Conservation (phyloP, 2,888 invertebrate genomes). For the Lingula anatina region DNA sequence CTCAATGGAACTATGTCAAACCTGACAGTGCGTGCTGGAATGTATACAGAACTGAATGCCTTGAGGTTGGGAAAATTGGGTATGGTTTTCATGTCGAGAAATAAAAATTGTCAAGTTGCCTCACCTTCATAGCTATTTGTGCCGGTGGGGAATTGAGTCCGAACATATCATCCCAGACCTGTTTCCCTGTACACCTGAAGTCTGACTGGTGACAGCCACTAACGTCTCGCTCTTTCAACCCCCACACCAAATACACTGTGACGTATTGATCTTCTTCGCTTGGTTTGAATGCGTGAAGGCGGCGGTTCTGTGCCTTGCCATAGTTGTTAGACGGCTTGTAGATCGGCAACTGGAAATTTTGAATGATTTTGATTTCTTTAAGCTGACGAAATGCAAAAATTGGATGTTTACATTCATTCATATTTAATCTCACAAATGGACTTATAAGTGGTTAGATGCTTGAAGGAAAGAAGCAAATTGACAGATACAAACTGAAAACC, state of each 20-base stretch:
- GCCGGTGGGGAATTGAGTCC: conserved; percentile 28
- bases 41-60: no score
- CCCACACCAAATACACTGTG: conserved; percentile 30
- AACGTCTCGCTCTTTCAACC: conserved; percentile 29
- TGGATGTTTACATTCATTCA: no score
- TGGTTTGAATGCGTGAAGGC: conserved; percentile 19
- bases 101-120: no score
- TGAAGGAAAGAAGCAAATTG: no score
- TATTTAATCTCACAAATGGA: no score
- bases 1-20: not conserved
- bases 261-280: conserved; percentile 18
- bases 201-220: conserved; percentile 32
- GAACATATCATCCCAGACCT: conserved; percentile 32
- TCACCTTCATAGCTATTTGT: conserved; percentile 35
- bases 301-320: conserved; percentile 17
- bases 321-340: conserved; percentile 25
- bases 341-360: conserved; percentile 29
- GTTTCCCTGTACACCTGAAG: conserved; percentile 24
- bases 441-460: conserved; percentile 37
- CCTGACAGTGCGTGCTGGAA: no score
- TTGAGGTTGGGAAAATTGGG: no score
- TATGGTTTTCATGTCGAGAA: not conserved
- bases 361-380: no score
- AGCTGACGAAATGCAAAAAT: no score
- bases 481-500: no score